Percentiles rank a stretch among this genome's conserved stretches.
phyloP scores from a whole-genome alignment of 2,113 vertebrate genomes.

The Agapornis roseicollis region DNA sequence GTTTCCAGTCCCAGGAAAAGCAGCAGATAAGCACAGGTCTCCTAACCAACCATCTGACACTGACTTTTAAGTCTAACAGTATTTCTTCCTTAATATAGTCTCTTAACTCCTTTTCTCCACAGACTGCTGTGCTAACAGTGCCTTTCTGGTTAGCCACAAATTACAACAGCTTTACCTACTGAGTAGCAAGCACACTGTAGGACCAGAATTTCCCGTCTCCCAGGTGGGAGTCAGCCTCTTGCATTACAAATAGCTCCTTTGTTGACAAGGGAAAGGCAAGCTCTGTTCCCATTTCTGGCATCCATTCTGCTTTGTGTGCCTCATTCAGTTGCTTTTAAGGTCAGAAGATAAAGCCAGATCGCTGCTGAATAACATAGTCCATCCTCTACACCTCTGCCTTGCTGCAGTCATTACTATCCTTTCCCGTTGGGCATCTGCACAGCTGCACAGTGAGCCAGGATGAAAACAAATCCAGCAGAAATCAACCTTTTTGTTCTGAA shows the following conservation, averaged over 20 bases:
- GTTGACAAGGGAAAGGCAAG: neutral
- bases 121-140: neutral
- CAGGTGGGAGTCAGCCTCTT: neutral
- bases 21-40: neutral
- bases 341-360: neutral
- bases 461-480: neutral
- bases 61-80: neutral
- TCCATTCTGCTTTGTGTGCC: fast-evolving
- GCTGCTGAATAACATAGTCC: neutral
- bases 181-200: neutral
- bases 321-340: neutral
- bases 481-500: neutral
- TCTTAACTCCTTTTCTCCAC: neutral
- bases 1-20: neutral
- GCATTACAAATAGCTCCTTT: neutral
- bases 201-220: neutral
- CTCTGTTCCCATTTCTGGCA: neutral
- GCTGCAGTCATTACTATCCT: neutral
- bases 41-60: neutral
- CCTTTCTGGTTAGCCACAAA: neutral
- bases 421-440: neutral
- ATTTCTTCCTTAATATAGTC: neutral
- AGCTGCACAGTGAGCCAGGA: neutral
- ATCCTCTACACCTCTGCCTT: neutral
- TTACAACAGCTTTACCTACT: neutral